Base-by-base conservation (phyloP, 2,888 invertebrate species). In the Ernsta delagoae region DNA sequence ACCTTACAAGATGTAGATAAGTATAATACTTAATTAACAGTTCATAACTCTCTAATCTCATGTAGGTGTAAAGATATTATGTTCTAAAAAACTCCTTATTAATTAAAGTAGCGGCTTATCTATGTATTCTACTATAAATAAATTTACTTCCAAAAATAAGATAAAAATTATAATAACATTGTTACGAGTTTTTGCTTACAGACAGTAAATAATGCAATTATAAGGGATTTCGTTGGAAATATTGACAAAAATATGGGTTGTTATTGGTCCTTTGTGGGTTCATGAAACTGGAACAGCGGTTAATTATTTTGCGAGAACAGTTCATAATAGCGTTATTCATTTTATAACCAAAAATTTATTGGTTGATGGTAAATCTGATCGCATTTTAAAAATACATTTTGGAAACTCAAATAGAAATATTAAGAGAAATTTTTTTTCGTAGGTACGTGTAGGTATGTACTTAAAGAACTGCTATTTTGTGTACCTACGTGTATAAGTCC, bases 211-310 rank as follows among this genome's bases (percentile, higher is more conserved):
- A 34, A 24, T 34, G 31, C 34, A 34, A n/a, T 34, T 31, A 56
- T 34, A 36, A 9, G 4, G 11, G n/a, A 31, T 56, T 56, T 41
- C 5, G 31, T 8, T 43, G 53, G 39, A 62, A 61, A 39, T 53
- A 24, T 62, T 24, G 16, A 11, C 11, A 54, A 54, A 54, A 54
- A 63, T 54, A 63, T 63, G 8, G 11, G 36, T 43, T 63, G 41
- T 63, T 63, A 63, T 63, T 54, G 54, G 39, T 54, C 53, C 54
- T 63, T 63, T 41, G 54, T 41, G 41, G 54, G 54, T 54, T 12
- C 39, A 54, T 63, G 54, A 63, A 63, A 54, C 7, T 45, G 45
- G 56, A 54, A 12, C 45, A 45, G 39, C 63, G 63, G 63, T 24
- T 63, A 63, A 64, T 64, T 64, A 57, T 53, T 57, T 45, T n/a